A percentile compares a stretch with the other conserved stretches of the same genome.
phyloP scores from a whole-genome alignment of 2,888 invertebrate genomes.

The Callosobruchus maculatus region DNA sequence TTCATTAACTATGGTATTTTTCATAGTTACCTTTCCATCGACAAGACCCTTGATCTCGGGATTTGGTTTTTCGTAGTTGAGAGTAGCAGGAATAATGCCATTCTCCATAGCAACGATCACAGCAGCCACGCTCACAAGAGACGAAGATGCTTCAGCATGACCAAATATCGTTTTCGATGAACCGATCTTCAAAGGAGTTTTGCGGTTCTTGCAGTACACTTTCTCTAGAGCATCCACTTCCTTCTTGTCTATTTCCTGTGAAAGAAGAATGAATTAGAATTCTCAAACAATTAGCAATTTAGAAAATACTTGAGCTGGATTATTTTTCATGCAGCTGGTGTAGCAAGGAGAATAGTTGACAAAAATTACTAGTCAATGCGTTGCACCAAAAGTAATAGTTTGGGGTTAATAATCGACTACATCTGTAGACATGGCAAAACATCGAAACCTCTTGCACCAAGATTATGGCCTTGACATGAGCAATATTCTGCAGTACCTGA shows the following conservation, averaged over 20 bases:
- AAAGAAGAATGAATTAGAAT: constrained; percentile 1
- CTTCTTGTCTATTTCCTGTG: constrained; percentile 52
- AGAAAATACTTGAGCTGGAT: too few species aligned
- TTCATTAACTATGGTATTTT: too few species aligned
- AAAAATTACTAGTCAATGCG: too few species aligned
- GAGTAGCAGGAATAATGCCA: constrained; percentile 82
- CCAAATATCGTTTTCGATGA: constrained; percentile 98
- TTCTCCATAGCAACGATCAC: constrained; percentile 88
- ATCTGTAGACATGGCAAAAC: too few species aligned
- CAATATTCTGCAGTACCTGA: too few species aligned
- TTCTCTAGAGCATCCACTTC: constrained; percentile 91
- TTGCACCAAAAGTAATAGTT: too few species aligned
- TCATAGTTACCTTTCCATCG: constrained; percentile 64
- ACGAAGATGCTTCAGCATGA: constrained; percentile 89
- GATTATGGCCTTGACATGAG: too few species aligned
- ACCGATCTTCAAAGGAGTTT: constrained; percentile 79
- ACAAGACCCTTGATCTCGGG: constrained; percentile 79
- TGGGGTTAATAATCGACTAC: too few species aligned
- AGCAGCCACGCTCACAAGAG: constrained; percentile 85
- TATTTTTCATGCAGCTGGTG: too few species aligned
- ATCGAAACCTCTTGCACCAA: too few species aligned
- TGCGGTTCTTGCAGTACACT: constrained; percentile 79
- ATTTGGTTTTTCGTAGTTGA: constrained; percentile 87
- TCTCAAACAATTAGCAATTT: too few species aligned
- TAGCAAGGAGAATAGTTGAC: too few species aligned